Evolutionary conservation across 1,140 invertebrate species (phyloP), one percentile per base, ranked within the genome.

Genomic region (Centruroides sculpturatus): DNA sequence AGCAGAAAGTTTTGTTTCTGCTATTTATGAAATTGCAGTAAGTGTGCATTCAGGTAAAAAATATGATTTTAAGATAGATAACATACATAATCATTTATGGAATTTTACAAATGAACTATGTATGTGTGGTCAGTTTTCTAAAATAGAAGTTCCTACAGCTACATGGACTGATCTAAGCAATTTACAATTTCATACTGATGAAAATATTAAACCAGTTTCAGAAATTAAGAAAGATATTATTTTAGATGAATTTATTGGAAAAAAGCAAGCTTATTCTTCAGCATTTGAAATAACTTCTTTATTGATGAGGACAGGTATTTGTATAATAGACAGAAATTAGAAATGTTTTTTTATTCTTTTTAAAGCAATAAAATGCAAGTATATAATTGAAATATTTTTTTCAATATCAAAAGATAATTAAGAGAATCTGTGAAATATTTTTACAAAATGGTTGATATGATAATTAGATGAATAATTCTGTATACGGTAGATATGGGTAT

Each of bases 281-380:
- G 60, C 60, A 12, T 58, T 58, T 55, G 60, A 62, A 55, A 55
- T 47, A 8, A 52, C 56, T 9, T 58, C 56, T 7, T 5, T 62
- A n/a, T 47, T 62, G 6, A n/a, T 62, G 10, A 62, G 35, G 23
- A 56, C 35, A 23, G 46, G 56, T 35, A 34, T 62, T 5, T 58
- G 46, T 49, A 10, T 62, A 1, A 11, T 34, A 9, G 13, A 34
- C 0, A 34, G 35, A 34, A 11, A n/a, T 51, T 51, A 51, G 12
- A 5, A 51, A 51, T 7, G 4, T 51, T 51, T 51, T 51, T 51
- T 51, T 8, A 51, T 51, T 51, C 12, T 11, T 51, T 51, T 11
- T 13, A 51, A n/a, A 13, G 5, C 23, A 13, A 23, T 23, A 23
- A 23, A 23, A 23, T 23, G 2, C 23, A 1, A 23, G 23, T 23